phyloP scores from a whole-genome alignment of 1,140 invertebrate genomes.

The Lasaia peninsularis region DNA sequence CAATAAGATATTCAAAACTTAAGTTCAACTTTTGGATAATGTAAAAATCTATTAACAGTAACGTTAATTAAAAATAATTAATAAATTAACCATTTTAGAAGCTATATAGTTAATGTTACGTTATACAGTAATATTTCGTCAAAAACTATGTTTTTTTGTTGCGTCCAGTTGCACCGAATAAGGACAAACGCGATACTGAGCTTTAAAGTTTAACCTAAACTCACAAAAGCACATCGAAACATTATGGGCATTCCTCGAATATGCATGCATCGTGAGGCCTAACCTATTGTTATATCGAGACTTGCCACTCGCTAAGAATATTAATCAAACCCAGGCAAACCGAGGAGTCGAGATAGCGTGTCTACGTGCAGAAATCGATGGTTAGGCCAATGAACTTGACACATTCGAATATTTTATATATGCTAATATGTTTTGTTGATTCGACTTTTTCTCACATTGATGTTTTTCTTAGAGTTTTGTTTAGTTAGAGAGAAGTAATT shows the following conservation, averaged over 20 bases:
- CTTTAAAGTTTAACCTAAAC: conserved; percentile 39
- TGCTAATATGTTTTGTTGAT: too few species aligned
- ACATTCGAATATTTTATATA: not conserved
- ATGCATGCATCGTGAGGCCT: conserved; percentile 65
- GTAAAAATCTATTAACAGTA: too few species aligned
- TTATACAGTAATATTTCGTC: too few species aligned
- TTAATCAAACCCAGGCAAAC: conserved; percentile 60
- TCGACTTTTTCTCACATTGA: too few species aligned
- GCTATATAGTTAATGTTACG: too few species aligned
- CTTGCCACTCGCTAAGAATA: conserved; percentile 61
- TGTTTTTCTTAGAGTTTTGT: too few species aligned
- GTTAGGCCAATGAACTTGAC: conserved; percentile 55
- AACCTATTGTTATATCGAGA: conserved; percentile 57
- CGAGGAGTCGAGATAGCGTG: conserved; percentile 35
- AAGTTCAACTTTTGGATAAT: too few species aligned
- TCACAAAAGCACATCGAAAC: conserved; percentile 65
- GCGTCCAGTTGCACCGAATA: conserved; percentile 30
- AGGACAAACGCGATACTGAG: conserved; percentile 59
- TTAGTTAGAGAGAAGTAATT: too few species aligned
- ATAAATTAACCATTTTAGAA: too few species aligned
- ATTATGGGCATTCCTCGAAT: conserved; percentile 74
- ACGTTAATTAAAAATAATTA: too few species aligned
- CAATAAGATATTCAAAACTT: too few species aligned
- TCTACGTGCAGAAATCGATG: conserved; percentile 36
- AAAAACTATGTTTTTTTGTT: too few species aligned